A percentile compares a stretch with the other conserved stretches of the same genome.
These are phyloP conservation scores for Apus apus DNA, from an alignment of 2,113 vertebrate species.

Conservation along the genomic window DNA sequence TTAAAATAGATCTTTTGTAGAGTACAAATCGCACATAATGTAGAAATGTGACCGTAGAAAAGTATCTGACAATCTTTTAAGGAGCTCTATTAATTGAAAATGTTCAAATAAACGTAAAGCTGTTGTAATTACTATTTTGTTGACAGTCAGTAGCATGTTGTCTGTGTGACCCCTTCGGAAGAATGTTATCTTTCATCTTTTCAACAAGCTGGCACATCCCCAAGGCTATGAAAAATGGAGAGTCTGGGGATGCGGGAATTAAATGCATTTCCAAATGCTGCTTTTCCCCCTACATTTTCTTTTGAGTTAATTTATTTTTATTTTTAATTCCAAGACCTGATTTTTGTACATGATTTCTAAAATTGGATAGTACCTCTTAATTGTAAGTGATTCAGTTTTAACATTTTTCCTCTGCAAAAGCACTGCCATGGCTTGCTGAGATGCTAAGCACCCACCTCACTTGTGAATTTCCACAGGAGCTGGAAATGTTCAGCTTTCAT, in stretches of 20 bases:
- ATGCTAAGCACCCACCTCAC: conserved; percentile 31
- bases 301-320: not conserved
- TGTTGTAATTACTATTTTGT: not conserved
- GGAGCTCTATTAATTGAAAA: not conserved
- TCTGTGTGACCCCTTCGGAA: conserved; percentile 15
- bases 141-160: not conserved
- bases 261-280: not conserved
- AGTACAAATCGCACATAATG: not conserved
- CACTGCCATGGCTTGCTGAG: not conserved
- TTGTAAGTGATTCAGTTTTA: conserved; percentile 19
- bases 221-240: conserved; percentile 22
- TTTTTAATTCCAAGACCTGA: not conserved
- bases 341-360: not conserved
- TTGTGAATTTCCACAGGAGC: conserved; percentile 29
- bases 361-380: conserved; percentile 1
- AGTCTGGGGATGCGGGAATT: conserved; percentile 19
- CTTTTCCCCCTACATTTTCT: not conserved
- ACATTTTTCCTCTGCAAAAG: conserved; percentile 11
- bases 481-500: not conserved
- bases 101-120: not conserved
- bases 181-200: conserved; percentile 40
- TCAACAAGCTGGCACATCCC: conserved; percentile 35
- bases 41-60: not conserved
- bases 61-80: not conserved
- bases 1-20: conserved; percentile 4